Evolutionary conservation across 2,888 invertebrate genomes (phyloP).

Genomic region (Crematogaster levior): DNA sequence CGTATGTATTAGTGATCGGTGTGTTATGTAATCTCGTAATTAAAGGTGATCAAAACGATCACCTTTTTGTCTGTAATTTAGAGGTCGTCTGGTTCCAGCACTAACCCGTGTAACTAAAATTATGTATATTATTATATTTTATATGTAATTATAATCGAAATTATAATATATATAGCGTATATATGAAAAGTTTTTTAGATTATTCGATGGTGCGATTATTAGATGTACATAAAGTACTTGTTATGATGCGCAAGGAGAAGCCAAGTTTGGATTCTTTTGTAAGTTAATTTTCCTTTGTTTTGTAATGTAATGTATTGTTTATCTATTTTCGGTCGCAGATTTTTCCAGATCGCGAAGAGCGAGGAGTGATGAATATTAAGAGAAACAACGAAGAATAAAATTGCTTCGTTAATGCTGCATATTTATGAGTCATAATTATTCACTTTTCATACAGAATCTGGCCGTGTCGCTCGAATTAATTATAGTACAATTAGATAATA

Average conservation of each 20-base stretch:
- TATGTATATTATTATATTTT: constrained; percentile 26
- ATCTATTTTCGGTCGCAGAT: not conserved
- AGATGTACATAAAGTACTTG: constrained; percentile 28
- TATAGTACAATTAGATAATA: constrained; percentile 43
- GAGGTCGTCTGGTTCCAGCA: not conserved
- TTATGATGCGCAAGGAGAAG: constrained; percentile 6
- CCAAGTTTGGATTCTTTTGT: constrained; percentile 20
- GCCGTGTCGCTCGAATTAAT: constrained; percentile 35
- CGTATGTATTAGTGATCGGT: not conserved
- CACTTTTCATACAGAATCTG: not conserved
- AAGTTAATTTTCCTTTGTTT: constrained; percentile 17
- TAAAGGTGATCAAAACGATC: not conserved
- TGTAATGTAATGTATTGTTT: constrained; percentile 23
- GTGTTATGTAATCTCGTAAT: not conserved
- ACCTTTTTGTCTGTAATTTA: not conserved
- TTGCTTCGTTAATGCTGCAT: constrained; percentile 14
- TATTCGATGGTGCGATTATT: constrained; percentile 31
- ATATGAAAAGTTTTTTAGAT: constrained; percentile 7
- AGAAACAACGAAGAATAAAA: constrained; percentile 32
- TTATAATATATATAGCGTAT: not conserved
- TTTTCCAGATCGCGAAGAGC: not conserved
- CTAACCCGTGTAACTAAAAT: constrained; percentile 19
- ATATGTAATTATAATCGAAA: constrained; percentile 39
- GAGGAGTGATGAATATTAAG: not conserved
- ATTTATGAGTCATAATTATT: constrained; percentile 35